These are phyloP conservation scores for Gorilla gorilla DNA, from an alignment of 2,113 vertebrate species.

Conservation along the genomic window DNA sequence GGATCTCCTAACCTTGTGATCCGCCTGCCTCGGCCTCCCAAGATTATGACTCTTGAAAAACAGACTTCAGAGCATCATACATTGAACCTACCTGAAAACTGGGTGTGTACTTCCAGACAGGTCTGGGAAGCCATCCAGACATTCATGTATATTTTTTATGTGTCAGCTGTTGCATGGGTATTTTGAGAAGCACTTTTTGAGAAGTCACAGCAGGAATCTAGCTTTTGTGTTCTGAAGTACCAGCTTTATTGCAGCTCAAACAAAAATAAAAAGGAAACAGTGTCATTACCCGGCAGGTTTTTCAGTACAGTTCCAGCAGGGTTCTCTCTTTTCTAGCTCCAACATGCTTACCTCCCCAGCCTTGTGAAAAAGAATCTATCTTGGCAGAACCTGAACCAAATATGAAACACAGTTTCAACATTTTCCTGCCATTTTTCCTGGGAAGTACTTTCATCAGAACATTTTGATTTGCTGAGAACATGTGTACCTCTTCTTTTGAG, in stretches of 20 bases:
- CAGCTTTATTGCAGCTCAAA: constrained; percentile 50
- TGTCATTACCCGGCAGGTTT: constrained; percentile 47
- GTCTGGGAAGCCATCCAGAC: not conserved
- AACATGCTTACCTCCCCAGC: not conserved
- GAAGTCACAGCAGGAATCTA: constrained; percentile 54
- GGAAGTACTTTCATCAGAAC: not conserved
- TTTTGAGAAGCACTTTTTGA: constrained; percentile 52
- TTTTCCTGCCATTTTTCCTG: constrained; percentile 26
- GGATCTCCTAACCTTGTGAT: no score
- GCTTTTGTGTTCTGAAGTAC: constrained; percentile 43
- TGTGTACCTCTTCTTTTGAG: not conserved
- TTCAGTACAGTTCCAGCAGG: not conserved
- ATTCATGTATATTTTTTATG: not conserved
- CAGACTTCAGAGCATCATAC: not conserved
- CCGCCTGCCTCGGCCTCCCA: no score
- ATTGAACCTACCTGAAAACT: not conserved
- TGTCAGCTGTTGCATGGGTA: constrained; percentile 8
- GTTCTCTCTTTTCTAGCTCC: not conserved
- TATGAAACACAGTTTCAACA: not conserved
- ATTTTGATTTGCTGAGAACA: constrained; percentile 7
- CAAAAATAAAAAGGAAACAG: constrained; percentile 57
- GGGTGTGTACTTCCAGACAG: not conserved
- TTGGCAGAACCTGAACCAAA: not conserved
- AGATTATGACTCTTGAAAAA: not conserved
- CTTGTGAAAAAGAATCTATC: not conserved